phyloP scores from a whole-genome alignment of 2,113 vertebrate species.

The Ramphastos sulfuratus region DNA sequence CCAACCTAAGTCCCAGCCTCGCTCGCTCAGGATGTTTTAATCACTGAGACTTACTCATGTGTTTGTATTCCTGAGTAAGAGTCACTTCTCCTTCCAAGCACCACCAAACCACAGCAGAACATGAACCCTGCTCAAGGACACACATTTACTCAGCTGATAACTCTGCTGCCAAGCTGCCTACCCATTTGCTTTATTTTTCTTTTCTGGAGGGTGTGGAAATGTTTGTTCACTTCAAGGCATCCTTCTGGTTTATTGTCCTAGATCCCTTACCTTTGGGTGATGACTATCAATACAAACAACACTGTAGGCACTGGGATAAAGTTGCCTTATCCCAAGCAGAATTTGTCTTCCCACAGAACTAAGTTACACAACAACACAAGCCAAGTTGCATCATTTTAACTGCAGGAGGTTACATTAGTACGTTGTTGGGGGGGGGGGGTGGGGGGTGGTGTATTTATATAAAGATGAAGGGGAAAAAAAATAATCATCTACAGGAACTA shows the following conservation, averaged over 20 bases:
- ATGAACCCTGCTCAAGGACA: constrained; percentile 63
- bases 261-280: neutral
- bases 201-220: constrained; percentile 14
- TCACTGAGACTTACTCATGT: neutral
- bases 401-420: constrained; percentile 58
- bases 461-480: constrained; percentile 53
- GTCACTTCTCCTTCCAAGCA: constrained; percentile 23
- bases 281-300: neutral
- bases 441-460: constrained; percentile 30
- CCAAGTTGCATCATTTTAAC: neutral
- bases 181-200: constrained; percentile 36
- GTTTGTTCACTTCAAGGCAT: constrained; percentile 52
- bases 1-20: neutral
- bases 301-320: neutral
- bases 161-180: constrained; percentile 47
- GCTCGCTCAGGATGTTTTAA: constrained; percentile 11
- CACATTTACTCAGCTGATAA: constrained; percentile 45
- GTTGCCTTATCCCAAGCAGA: neutral
- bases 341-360: constrained; percentile 18
- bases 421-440: neutral
- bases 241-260: constrained; percentile 19
- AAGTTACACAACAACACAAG: constrained; percentile 33
- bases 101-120: constrained; percentile 53
- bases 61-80: too few species aligned
- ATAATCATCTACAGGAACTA: constrained; percentile 45